Percentiles rank a stretch among this genome's conserved stretches.
Conservation (phyloP, 2,888 invertebrate species). For the Sympetrum striolatum region DNA sequence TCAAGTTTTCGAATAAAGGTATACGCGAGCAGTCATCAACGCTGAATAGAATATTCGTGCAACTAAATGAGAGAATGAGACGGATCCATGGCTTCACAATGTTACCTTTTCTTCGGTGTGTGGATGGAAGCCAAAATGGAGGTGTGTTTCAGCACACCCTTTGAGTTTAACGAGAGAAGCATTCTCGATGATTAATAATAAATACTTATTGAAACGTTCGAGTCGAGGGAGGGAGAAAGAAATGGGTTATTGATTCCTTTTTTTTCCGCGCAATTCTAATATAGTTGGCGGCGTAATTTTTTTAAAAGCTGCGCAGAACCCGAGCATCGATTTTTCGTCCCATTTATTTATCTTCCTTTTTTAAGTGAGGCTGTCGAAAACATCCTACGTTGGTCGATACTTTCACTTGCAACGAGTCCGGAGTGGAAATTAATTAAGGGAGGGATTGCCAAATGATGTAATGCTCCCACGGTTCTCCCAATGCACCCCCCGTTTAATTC, state of each 20-base stretch:
- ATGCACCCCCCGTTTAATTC: background rate
- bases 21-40: no score
- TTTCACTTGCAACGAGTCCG: background rate
- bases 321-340: background rate
- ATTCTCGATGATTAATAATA: background rate
- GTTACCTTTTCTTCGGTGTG: background rate
- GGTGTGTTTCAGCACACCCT: background rate
- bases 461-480: background rate
- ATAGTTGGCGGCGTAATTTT: background rate
- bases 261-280: background rate
- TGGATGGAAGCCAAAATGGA: background rate
- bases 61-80: no score
- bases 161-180: background rate
- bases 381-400: background rate
- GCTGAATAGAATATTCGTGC: no score
- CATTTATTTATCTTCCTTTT: background rate
- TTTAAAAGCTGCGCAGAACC: background rate
- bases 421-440: background rate
- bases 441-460: background rate
- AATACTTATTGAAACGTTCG: background rate
- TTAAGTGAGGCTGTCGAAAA: background rate
- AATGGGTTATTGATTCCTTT: background rate
- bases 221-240: background rate
- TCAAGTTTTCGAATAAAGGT: no score
- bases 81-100: no score